Base-by-base conservation (phyloP, 2,113 vertebrate species). In the Rhinolophus sinicus region DNA sequence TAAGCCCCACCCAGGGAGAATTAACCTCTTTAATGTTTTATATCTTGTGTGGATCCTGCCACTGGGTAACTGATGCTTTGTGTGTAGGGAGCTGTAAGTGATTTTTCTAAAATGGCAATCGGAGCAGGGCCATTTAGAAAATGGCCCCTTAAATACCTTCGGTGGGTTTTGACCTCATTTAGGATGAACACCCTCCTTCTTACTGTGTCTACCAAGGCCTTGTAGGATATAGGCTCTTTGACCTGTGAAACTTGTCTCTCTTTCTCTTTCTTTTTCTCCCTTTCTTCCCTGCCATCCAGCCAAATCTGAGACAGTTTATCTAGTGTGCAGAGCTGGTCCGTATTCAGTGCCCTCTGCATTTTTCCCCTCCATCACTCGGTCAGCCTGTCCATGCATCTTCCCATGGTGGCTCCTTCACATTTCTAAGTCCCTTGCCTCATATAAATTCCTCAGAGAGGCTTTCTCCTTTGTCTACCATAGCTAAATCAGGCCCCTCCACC, bases 371-470 rank as follows among this genome's bases (percentile, higher is more conserved):
- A 0, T 78, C 10, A 4, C 44, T 38, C 19, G 58, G 22, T 0
- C 28, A 60, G n/a, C 24, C 54, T 30, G 14, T 33, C 12, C 12
- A 4, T 6, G 16, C 0, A 0, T 54, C 50, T 70, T 28, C 56
- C 30, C 0, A 0, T 24, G 65, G 60, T 38, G 10, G 6, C 26
- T 67, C 11, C 56, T 69, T 33, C 28, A 12, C 2, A 1, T n/a
- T 72, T 70, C 70, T n/a, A 19, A 50, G 78, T 50, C 62, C 75
- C 93, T 38, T 80, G 50, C 35, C 76, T 89, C 33, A 21, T 26
- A 52, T 13, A 40, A 52, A 8, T 33, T 30, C 10, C 69, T 67
- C 21, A 58, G 28, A 77, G 38, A 10, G 28, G 8, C 14, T 28
- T 65, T 52, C 52, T 78, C 72, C 33, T 90, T 69, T 67, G n/a